phyloP scores from a whole-genome alignment of 2,797 vertebrate genomes.

The Tolypeutes matacus region DNA sequence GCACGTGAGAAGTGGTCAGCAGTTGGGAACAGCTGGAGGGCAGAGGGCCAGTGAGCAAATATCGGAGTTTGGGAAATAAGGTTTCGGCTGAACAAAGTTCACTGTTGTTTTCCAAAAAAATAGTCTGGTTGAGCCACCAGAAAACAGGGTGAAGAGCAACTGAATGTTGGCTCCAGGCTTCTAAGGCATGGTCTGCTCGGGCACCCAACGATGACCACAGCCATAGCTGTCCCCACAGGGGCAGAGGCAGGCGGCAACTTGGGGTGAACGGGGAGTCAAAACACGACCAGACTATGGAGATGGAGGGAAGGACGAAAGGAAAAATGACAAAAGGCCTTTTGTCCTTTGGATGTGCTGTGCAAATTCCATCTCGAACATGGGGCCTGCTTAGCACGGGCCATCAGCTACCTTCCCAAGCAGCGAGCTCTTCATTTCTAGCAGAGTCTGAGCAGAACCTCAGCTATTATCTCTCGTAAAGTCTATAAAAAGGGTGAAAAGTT shows the following conservation, averaged over 20 bases:
- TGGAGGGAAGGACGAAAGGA: neutral
- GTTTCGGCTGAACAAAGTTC: conserved; percentile 77
- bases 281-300: neutral
- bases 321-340: neutral
- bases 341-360: neutral
- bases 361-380: neutral
- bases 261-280: neutral
- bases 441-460: neutral
- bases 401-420: neutral
- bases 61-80: conserved; percentile 68
- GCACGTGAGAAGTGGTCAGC: conserved; percentile 24
- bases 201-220: neutral
- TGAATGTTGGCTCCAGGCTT: neutral
- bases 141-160: conserved; percentile 10
- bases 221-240: neutral
- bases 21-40: conserved; percentile 81
- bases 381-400: no score
- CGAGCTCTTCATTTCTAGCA: neutral
- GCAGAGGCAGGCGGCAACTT: neutral
- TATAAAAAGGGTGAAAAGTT: neutral
- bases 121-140: conserved; percentile 26
- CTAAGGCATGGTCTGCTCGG: neutral
- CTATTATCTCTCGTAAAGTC: neutral
- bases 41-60: conserved; percentile 68
- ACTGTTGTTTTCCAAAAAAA: conserved; percentile 79